Evolutionary conservation across 2,797 vertebrate genomes (phyloP).

Genomic region (Phalloptychus januarius): DNA sequence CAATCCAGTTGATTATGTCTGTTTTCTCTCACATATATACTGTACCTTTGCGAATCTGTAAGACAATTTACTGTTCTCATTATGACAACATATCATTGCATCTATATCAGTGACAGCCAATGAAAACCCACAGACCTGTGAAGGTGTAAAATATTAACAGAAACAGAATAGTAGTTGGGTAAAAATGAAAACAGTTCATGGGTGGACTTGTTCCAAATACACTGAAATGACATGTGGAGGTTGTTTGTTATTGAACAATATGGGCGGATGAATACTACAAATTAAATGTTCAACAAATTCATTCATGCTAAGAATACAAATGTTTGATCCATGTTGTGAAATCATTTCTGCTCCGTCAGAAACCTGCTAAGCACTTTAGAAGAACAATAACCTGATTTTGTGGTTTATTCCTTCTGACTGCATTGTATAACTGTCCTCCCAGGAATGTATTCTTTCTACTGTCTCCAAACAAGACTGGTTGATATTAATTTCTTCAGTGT

Average conservation of each 20-base stretch:
- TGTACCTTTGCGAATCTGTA: slow-evolving; percentile 37
- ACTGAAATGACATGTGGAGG: slow-evolving; percentile 36
- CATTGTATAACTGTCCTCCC: slow-evolving; percentile 12
- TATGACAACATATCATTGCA: slow-evolving; percentile 26
- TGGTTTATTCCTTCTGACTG: slow-evolving; percentile 17
- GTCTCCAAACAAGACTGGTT: slow-evolving; percentile 5
- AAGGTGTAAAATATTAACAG: slow-evolving; percentile 48
- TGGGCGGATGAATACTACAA: slow-evolving; percentile 32
- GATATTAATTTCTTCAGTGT: neutral
- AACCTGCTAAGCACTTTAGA: neutral
- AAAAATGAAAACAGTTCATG: slow-evolving; percentile 16
- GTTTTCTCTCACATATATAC: slow-evolving; percentile 37
- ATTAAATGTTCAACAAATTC: slow-evolving; percentile 33
- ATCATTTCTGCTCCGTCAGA: slow-evolving; percentile 14
- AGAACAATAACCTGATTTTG: neutral
- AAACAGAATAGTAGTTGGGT: slow-evolving; percentile 39
- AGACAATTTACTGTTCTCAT: slow-evolving; percentile 39
- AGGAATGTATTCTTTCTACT: neutral
- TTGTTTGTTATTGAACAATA: slow-evolving; percentile 48
- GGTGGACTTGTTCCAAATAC: slow-evolving; percentile 61
- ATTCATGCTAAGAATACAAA: slow-evolving; percentile 32
- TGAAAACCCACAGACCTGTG: slow-evolving; percentile 56
- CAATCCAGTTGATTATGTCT: slow-evolving; percentile 53
- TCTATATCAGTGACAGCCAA: slow-evolving; percentile 39
- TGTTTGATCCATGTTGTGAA: slow-evolving; percentile 7